phyloP scores from a whole-genome alignment of 2,113 vertebrate genomes.

The Agelaius phoeniceus region DNA sequence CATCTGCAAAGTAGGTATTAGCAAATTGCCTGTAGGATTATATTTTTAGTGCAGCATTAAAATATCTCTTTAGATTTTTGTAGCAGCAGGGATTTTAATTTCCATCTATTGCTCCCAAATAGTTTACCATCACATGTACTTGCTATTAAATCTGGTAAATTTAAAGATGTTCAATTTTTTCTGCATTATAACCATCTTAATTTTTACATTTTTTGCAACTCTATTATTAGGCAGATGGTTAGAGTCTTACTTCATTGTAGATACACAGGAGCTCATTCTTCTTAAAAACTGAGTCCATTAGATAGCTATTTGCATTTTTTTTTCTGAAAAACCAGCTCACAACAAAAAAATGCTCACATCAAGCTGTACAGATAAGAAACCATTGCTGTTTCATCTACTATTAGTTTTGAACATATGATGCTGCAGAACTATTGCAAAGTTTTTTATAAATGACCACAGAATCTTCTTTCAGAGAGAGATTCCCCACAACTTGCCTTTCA shows the following conservation, averaged over 20 bases:
- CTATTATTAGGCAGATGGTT: background rate
- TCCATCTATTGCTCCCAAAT: background rate
- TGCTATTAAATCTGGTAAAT: background rate
- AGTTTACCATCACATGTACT: background rate
- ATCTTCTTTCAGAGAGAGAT: background rate
- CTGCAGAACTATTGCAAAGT: background rate
- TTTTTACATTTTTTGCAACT: background rate
- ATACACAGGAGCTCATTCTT: background rate
- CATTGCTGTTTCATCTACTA: background rate
- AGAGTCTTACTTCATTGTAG: background rate
- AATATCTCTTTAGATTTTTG: background rate
- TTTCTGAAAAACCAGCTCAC: background rate
- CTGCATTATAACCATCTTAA: background rate
- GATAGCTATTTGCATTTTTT: background rate
- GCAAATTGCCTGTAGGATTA: background rate
- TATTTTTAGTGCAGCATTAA: background rate
- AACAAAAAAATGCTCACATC: background rate
- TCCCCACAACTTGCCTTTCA: conserved; percentile 22
- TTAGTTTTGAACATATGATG: background rate
- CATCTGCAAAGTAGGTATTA: background rate
- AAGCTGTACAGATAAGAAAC: background rate
- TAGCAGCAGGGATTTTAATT: background rate
- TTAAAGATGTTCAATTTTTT: background rate
- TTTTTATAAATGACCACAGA: background rate
- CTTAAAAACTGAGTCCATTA: background rate